Conservation (phyloP, 53 echinoderm and acorn worm species). For the Echinometra lucunter region DNA sequence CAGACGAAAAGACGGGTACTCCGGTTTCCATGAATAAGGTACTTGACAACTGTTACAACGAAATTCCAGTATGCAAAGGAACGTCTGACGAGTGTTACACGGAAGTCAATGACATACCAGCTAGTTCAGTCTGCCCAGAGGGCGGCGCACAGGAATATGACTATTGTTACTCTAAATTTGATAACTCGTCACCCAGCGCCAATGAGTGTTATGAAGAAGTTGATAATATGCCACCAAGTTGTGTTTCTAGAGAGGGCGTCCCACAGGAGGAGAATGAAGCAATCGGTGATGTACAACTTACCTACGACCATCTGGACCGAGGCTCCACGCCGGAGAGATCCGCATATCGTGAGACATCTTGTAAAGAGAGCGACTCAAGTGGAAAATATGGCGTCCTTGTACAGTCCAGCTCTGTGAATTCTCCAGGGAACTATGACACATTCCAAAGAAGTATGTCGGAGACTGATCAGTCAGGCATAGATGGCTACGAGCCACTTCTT, state of each 20-base stretch:
- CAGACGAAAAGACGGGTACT: background rate
- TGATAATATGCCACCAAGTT: background rate
- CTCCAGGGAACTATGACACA: constrained; percentile 23
- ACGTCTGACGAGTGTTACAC: background rate
- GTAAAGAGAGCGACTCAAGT: background rate
- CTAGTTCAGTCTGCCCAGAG: background rate
- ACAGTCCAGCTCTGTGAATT: constrained; percentile 47
- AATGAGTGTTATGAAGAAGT: constrained; percentile 39
- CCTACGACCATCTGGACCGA: constrained; percentile 43
- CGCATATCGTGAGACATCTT: background rate
- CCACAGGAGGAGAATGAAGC: constrained; percentile 3
- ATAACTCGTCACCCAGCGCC: background rate
- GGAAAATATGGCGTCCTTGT: constrained; percentile 39
- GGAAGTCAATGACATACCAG: background rate
- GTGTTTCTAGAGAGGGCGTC: background rate
- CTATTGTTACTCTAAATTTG: constrained; percentile 40
- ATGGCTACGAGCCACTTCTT: constrained; percentile 38
- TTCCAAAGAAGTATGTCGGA: constrained; percentile 35
- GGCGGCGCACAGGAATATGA: background rate
- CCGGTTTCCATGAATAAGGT: background rate
- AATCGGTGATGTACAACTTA: background rate
- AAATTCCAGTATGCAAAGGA: background rate
- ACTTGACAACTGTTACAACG: constrained; percentile 31
- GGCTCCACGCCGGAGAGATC: background rate
- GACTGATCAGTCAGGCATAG: background rate